These are phyloP conservation scores for Muraenolepis orangiensis DNA, from an alignment of 2,797 vertebrate genomes.

Conservation along the genomic window DNA sequence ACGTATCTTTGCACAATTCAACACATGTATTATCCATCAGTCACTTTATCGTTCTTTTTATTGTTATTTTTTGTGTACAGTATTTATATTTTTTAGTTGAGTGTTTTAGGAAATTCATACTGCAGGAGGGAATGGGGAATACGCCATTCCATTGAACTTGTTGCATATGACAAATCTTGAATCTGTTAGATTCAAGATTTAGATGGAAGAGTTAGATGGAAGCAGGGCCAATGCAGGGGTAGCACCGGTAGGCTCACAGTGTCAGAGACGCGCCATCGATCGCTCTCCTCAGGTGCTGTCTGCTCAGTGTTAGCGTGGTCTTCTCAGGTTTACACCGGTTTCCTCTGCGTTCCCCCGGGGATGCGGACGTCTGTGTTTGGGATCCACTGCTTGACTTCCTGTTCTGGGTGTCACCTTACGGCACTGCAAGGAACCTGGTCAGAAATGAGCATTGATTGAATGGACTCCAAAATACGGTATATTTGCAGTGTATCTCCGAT, in stretches of 20 bases:
- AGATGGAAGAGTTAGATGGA: neutral
- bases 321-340: neutral
- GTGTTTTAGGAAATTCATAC: too few species aligned
- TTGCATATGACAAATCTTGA: too few species aligned
- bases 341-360: neutral
- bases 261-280: neutral
- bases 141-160: too few species aligned
- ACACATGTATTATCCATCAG: too few species aligned
- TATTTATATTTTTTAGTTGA: too few species aligned
- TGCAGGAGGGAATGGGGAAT: too few species aligned
- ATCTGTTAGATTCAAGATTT: too few species aligned
- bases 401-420: neutral
- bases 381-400: neutral
- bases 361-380: neutral
- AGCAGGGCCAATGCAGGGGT: neutral
- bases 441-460: neutral
- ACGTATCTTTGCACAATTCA: too few species aligned
- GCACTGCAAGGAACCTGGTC: neutral
- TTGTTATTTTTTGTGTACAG: too few species aligned
- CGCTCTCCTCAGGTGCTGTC: neutral
- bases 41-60: too few species aligned
- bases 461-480: neutral
- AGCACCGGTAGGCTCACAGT: too few species aligned
- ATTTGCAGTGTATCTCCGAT: slow-evolving; percentile 34
- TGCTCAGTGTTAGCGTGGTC: neutral